Base-by-base conservation (phyloP, 2,797 vertebrate genomes). In the Characodon lateralis region DNA sequence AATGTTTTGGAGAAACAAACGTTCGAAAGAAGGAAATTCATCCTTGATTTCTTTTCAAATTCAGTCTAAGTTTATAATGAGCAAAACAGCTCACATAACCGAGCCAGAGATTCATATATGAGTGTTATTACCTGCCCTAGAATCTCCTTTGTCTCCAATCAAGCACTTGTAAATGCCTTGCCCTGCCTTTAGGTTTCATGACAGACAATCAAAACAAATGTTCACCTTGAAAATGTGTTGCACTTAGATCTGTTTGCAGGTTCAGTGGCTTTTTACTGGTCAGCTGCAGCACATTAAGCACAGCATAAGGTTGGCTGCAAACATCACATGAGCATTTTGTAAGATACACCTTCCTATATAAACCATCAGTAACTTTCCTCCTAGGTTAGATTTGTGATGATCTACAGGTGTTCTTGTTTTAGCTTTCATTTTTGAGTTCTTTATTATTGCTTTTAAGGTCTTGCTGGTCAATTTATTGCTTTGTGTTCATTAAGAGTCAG, bases 251-350 rank as follows among this genome's bases (percentile, higher is more conserved):
- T 46, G 8, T 56, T 69, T 68, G n/a, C 51, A 78, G 58, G 56
- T 39, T 65, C 74, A 80, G 31, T 20, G 61, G 35, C 61, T 66
- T 66, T 84, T 74, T 71, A 13, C 28, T 41, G 39, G 53, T 66
- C 46, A 24, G 3, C 10, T 71, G 48, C 76, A 58, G 58, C 31
- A 48, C 51, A 51, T 61, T 71, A 50, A 81, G 41, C 20, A 24
- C 22, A 31, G 8, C 74, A 48, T 51, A 53, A 68, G 63, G 8
- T 1, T 20, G 20, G 43, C 66, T 56, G 50, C 24, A 81, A 81
- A 65, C 70, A 63, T 73, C 74, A 70, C 9, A 59, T 24, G 0
- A 2, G 20, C 35, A 14, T 50, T 50, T 50, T 50, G 48, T 13
- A 12, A 50, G 2, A 14, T 50, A 14, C 48, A 50, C 48, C 48